phyloP scores from a whole-genome alignment of 2,797 vertebrate genomes.

The Clarias laeviceps region DNA sequence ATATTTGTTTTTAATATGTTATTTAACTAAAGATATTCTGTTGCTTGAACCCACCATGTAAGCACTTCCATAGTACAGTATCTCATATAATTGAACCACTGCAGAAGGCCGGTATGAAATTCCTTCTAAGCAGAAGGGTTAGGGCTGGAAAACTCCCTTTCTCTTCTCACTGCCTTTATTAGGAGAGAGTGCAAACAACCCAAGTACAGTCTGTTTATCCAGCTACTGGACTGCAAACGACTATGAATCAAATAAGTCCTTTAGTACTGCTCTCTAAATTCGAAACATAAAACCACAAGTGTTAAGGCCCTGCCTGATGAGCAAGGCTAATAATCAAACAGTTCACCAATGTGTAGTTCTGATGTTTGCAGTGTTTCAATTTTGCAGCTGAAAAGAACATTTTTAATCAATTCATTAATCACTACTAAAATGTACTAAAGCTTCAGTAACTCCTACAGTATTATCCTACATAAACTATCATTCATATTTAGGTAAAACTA shows the following conservation, averaged over 20 bases:
- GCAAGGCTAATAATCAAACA: background rate
- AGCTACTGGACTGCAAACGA: constrained; percentile 25
- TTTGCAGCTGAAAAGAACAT: background rate
- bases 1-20: background rate
- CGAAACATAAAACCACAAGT: constrained; percentile 55
- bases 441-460: background rate
- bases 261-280: constrained; percentile 40
- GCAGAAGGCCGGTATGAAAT: background rate
- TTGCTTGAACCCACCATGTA: background rate
- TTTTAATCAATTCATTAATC: background rate
- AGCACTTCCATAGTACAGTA: background rate
- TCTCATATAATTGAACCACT: background rate
- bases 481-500: background rate
- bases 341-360: background rate
- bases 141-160: constrained; percentile 9
- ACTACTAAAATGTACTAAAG: background rate
- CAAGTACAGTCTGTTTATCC: constrained; percentile 40
- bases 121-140: constrained; percentile 13
- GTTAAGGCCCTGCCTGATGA: background rate
- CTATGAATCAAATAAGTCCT: constrained; percentile 36
- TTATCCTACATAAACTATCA: background rate
- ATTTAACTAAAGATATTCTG: background rate
- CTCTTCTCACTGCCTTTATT: constrained; percentile 50
- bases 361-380: background rate
- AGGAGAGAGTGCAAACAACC: constrained; percentile 44